A percentile compares a stretch with the other conserved stretches of the same genome.
Conservation (phyloP, 2,888 invertebrate genomes). For the Exocentrus adspersus region DNA sequence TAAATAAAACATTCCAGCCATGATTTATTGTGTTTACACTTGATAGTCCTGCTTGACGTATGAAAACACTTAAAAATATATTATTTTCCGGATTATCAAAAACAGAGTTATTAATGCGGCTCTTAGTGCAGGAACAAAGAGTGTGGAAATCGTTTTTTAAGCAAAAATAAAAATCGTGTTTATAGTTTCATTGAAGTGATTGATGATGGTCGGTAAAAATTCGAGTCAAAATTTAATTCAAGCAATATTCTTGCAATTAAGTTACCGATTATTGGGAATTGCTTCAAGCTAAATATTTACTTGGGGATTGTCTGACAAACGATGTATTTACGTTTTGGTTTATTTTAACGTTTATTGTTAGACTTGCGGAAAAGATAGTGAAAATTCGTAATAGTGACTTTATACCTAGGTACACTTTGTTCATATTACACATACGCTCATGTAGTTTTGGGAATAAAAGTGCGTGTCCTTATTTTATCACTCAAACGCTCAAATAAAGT, state of each 20-base stretch:
- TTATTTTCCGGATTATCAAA: too few species aligned
- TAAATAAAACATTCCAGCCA: too few species aligned
- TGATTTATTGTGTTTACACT: too few species aligned
- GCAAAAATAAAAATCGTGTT: background rate
- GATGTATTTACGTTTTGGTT: conserved; percentile 1
- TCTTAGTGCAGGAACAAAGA: too few species aligned
- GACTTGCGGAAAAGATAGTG: conserved; percentile 1
- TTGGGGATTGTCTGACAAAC: background rate
- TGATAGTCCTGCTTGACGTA: too few species aligned
- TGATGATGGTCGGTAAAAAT: background rate
- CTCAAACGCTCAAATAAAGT: too few species aligned
- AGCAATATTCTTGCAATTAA: conserved; percentile 4
- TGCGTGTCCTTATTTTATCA: too few species aligned
- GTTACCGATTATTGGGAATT: background rate
- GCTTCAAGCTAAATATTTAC: conserved; percentile 8
- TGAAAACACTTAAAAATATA: too few species aligned
- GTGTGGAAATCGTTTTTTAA: too few species aligned
- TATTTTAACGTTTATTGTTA: conserved; percentile 3
- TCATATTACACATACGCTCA: too few species aligned
- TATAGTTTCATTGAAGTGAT: background rate
- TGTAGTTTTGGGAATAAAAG: too few species aligned
- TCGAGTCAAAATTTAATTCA: background rate
- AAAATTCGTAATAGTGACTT: background rate
- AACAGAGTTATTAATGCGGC: too few species aligned
- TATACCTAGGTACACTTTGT: background rate